Base-by-base conservation (phyloP, 2,113 vertebrate genomes). In the Centropus unirufus region DNA sequence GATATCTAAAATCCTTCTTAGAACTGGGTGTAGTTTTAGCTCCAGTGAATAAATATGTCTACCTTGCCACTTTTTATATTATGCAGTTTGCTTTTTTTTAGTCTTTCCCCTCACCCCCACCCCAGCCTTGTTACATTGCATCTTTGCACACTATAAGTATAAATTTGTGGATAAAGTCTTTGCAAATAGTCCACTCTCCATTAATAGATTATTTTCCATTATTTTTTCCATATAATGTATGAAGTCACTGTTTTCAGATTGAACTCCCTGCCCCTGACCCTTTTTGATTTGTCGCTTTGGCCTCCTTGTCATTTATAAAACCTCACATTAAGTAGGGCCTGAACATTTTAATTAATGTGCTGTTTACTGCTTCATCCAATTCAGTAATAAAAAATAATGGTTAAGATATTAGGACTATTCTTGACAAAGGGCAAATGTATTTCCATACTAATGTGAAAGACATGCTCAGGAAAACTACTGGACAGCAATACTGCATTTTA, bases 331-430 rank as follows among this genome's bases (percentile, higher is more conserved):
- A 94, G 52, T 30, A 40, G 57, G 18, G 79, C 66, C 83, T 94
- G 82, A 95, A 86, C 9, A 90, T 94, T 95, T 97, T 95, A 97
- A 97, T 97, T 96, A 93, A 95, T 58, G 64, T 79, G 24, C 44
- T 90, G 26, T 95, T 73, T 92, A 90, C 67, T 42, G 76, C 73
- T 93, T 63, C 40, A 46, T 89, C 49, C 55, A 92, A 87, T 92
- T 63, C 51, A 32, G 57, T 90, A 93, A 86, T 76, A 90, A 91
- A 94, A 91, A 80, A 88, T 14, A 1, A 75, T 82, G 62, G 36
- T 88, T 83, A 93, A 95, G 83, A 69, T 95, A 57, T 96, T 96
- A 94, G 91, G 69, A 95, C 85, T 95, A 91, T 92, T 94, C 76
- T 86, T 80, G n/a, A 79, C 76, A 96, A 94, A 92, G 81, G 61